phyloP scores from a whole-genome alignment of 1,140 invertebrate species.

The Chymomyza costata region DNA sequence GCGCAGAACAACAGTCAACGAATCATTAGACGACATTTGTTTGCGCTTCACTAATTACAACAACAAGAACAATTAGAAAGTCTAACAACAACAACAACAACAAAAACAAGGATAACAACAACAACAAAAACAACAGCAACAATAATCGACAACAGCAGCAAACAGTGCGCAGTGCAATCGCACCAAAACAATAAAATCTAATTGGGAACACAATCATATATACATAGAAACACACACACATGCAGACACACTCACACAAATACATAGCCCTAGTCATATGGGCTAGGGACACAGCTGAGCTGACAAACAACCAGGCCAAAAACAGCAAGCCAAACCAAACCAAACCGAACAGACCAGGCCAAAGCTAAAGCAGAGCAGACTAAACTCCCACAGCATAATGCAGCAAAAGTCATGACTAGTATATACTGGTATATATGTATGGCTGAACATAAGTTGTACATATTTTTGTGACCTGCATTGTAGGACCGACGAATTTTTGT shows the following conservation, averaged over 20 bases:
- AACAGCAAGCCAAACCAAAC: too few relatives aligned
- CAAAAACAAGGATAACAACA: slow-evolving; percentile 27
- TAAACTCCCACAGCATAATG: too few relatives aligned
- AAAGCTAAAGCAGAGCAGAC: too few relatives aligned
- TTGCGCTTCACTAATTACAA: slow-evolving; percentile 66
- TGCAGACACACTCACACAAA: not conserved
- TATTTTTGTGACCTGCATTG: too few relatives aligned
- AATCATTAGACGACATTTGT: slow-evolving; percentile 64
- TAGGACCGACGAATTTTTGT: too few relatives aligned
- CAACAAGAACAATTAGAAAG: slow-evolving; percentile 26
- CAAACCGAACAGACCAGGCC: too few relatives aligned
- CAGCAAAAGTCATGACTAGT: too few relatives aligned
- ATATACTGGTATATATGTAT: too few relatives aligned
- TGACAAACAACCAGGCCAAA: too few relatives aligned
- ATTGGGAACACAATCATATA: slow-evolving; percentile 48
- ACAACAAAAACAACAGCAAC: slow-evolving; percentile 3
- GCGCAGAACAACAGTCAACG: slow-evolving; percentile 1
- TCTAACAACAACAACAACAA: slow-evolving; percentile 27
- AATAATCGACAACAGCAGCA: slow-evolving; percentile 26
- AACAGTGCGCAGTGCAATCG: slow-evolving; percentile 53
- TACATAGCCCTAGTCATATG: slow-evolving; percentile 3
- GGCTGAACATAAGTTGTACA: too few relatives aligned
- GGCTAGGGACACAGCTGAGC: too few relatives aligned
- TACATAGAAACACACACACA: slow-evolving; percentile 10
- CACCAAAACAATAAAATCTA: slow-evolving; percentile 68